A percentile compares a stretch with the other conserved stretches of the same genome.
Conservation (phyloP, 2,888 invertebrate genomes). For the Drosophila mulleri region DNA sequence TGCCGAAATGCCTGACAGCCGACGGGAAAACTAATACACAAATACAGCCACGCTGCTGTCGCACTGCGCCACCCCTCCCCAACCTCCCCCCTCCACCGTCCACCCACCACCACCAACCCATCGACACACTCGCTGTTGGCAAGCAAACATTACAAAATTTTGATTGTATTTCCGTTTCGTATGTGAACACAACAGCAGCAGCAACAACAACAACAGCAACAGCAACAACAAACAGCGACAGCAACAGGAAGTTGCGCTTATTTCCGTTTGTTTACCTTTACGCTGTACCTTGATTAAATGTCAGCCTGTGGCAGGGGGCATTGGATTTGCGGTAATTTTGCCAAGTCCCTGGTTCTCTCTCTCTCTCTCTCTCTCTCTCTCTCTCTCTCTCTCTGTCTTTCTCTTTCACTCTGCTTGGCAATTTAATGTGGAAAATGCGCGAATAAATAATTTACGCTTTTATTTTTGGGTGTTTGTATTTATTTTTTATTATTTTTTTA, state of each 20-base stretch:
- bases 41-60: constrained; percentile 6
- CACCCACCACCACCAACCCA: too few species aligned
- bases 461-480: constrained; percentile 21
- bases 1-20: constrained; percentile 27
- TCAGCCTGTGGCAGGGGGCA: constrained; percentile 54
- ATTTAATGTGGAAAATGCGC: constrained; percentile 40
- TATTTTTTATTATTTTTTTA: constrained; percentile 11
- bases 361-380: neutral
- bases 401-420: constrained; percentile 2
- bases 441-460: constrained; percentile 44
- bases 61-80: neutral
- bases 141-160: constrained; percentile 79
- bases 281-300: constrained; percentile 78
- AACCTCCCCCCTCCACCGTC: too few species aligned
- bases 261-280: constrained; percentile 80
- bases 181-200: constrained; percentile 56
- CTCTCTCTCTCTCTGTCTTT: neutral
- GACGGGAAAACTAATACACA: constrained; percentile 51
- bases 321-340: constrained; percentile 42
- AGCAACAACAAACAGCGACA: constrained; percentile 64
- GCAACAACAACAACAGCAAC: constrained; percentile 17
- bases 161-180: constrained; percentile 79
- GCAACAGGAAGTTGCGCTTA: constrained; percentile 80
- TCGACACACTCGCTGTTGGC: constrained; percentile 29
- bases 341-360: too few species aligned